A percentile compares a stretch with the other conserved stretches of the same genome.
phyloP scores from a whole-genome alignment of 2,888 invertebrate genomes.

The Cybosia mesomella region DNA sequence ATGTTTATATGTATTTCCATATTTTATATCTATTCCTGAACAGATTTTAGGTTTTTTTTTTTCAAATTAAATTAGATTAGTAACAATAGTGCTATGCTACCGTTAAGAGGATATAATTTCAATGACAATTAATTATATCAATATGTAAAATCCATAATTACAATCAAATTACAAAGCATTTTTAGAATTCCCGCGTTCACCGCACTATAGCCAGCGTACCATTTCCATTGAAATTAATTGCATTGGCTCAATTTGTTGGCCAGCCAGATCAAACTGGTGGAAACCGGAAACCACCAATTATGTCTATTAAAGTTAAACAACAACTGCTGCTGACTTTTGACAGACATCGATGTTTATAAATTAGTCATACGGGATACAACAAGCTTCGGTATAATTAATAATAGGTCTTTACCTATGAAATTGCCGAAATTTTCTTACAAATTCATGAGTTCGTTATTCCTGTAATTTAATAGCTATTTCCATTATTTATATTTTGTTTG shows the following conservation, averaged over 20 bases:
- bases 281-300: constrained; percentile 62
- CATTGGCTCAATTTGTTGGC: constrained; percentile 55
- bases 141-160: constrained; percentile 8
- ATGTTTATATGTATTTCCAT: too few relatives aligned
- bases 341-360: constrained; percentile 41
- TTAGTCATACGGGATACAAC: constrained; percentile 17
- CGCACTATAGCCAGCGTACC: constrained; percentile 31
- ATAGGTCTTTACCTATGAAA: too few relatives aligned
- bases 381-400: not conserved
- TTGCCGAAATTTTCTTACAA: too few relatives aligned
- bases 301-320: constrained; percentile 62
- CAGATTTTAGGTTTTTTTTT: too few relatives aligned
- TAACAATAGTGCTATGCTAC: too few relatives aligned
- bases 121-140: too few relatives aligned
- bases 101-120: too few relatives aligned
- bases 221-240: constrained; percentile 59
- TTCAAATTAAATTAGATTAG: too few relatives aligned
- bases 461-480: too few relatives aligned
- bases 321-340: constrained; percentile 50
- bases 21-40: too few relatives aligned
- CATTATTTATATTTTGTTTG: too few relatives aligned
- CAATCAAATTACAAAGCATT: constrained; percentile 22
- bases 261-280: constrained; percentile 53
- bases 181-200: constrained; percentile 26
- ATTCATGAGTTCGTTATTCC: too few relatives aligned